A percentile compares a stretch with the other conserved stretches of the same genome.
Evolutionary conservation across 2,113 vertebrate species (phyloP).

Genomic region (Sylvia atricapilla): DNA sequence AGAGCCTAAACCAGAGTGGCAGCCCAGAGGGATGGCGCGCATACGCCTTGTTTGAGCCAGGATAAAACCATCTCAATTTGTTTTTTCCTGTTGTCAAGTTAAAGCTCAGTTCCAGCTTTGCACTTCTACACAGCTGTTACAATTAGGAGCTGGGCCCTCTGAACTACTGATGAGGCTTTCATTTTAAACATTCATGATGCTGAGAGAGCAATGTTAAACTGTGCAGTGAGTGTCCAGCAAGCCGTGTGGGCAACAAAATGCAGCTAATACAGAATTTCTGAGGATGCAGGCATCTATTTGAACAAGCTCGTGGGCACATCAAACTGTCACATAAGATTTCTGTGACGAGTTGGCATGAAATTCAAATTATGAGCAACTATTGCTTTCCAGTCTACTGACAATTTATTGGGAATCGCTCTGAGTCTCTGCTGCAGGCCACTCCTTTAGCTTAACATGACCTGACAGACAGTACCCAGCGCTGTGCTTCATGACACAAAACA

Average conservation of each 20-base stretch:
- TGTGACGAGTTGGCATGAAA: slow-evolving; percentile 19
- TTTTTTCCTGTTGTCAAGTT: background rate
- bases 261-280: background rate
- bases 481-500: background rate
- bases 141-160: background rate
- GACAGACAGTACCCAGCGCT: background rate
- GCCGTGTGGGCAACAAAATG: background rate
- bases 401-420: background rate
- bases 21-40: background rate
- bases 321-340: slow-evolving; percentile 33
- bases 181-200: background rate
- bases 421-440: slow-evolving; percentile 23
- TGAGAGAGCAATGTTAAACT: background rate
- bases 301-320: slow-evolving; percentile 10
- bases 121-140: background rate
- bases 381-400: slow-evolving; percentile 52
- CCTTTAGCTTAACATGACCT: slow-evolving; percentile 32
- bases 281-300: background rate
- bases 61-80: background rate
- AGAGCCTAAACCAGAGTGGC: background rate
- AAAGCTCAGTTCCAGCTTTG: background rate
- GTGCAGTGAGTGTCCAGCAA: background rate
- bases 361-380: slow-evolving; percentile 48
- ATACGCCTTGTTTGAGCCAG: background rate
- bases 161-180: background rate